Percentiles rank a stretch among this genome's conserved stretches.
Conservation (phyloP, 1,140 invertebrate species). For the Tachypleus tridentatus region DNA sequence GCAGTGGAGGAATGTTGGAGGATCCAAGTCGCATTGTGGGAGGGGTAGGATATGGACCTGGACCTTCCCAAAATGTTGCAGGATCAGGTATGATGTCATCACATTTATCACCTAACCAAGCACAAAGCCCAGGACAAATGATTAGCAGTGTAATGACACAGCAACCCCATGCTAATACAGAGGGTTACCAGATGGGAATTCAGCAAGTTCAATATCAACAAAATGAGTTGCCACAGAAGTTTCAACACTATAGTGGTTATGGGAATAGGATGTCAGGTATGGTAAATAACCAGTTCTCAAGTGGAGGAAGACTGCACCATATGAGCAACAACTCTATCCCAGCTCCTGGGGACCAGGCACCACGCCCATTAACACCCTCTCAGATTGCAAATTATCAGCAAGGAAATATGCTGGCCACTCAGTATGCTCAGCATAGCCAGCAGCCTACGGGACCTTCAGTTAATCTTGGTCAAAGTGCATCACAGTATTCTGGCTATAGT, state of each 20-base stretch:
- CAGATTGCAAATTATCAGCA: not conserved
- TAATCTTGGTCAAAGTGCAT: not conserved
- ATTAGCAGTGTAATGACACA: not conserved
- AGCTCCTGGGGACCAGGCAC: not conserved
- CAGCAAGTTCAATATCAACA: not conserved
- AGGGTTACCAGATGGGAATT: not conserved
- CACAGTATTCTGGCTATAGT: too few species aligned
- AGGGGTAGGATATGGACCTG: not conserved
- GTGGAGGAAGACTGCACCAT: not conserved
- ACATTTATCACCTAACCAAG: not conserved
- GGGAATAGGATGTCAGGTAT: not conserved
- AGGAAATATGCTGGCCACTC: constrained; percentile 2
- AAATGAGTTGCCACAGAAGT: not conserved
- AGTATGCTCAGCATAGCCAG: too few species aligned
- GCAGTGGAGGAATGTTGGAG: not conserved
- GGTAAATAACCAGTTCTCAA: not conserved
- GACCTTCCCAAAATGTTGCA: not conserved
- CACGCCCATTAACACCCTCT: not conserved
- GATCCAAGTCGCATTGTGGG: too few species aligned
- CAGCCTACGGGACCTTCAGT: not conserved
- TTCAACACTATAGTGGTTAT: not conserved
- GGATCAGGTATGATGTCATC: not conserved
- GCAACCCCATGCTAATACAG: not conserved
- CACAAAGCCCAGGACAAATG: not conserved
- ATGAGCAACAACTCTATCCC: not conserved